Evolutionary conservation across 1,140 invertebrate species (phyloP).

Genomic region (Trichomalopsis sarcophagae): DNA sequence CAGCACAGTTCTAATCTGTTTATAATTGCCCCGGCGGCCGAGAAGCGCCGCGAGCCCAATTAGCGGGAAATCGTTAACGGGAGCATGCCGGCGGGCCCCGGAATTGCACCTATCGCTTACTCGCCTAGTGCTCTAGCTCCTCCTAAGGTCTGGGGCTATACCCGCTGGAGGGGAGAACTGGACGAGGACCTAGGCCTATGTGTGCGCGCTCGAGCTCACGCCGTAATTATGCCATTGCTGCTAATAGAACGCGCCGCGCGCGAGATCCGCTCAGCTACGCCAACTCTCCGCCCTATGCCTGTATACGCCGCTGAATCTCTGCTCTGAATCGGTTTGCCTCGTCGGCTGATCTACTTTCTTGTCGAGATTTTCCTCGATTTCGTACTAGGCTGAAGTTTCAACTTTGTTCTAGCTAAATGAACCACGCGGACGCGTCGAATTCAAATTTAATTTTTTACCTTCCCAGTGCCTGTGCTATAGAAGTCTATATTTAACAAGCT

Average conservation of each 20-base stretch:
- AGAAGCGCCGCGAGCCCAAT: conserved; percentile 58
- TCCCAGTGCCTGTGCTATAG: no score
- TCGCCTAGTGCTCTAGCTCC: not conserved
- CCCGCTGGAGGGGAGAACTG: not conserved
- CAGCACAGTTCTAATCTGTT: conserved; percentile 61
- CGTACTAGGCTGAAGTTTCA: no score
- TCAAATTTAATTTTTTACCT: not conserved
- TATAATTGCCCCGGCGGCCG: conserved; percentile 59
- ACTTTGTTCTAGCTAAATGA: no score
- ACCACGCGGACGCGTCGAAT: not conserved
- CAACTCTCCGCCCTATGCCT: no score
- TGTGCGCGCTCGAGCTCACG: not conserved
- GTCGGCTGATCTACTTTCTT: no score
- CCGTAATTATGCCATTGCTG: conserved; percentile 35
- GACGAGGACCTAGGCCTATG: not conserved
- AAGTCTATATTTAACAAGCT: no score
- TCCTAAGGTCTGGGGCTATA: not conserved
- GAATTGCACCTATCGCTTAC: conserved; percentile 30
- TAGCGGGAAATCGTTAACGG: conserved; percentile 59
- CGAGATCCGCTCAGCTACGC: not conserved
- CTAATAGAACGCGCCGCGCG: conserved; percentile 22
- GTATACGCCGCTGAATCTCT: not conserved
- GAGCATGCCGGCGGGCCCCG: conserved; percentile 2
- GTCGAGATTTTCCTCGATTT: no score
- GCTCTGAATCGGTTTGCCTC: not conserved